These are phyloP conservation scores for Mesoclemmys tuberculata DNA, from an alignment of 2,113 vertebrate species.

Conservation along the genomic window DNA sequence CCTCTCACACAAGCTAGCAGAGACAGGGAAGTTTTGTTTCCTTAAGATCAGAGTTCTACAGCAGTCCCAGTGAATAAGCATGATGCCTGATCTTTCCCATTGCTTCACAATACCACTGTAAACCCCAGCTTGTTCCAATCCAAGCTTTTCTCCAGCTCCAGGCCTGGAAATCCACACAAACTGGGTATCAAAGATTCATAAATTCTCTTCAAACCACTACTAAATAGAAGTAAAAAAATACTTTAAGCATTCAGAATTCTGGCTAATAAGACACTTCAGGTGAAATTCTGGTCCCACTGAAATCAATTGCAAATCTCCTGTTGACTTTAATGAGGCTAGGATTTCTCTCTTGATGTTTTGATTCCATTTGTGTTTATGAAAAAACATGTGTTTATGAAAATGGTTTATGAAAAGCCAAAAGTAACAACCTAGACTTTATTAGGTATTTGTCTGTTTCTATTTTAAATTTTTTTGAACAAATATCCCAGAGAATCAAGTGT, in stretches of 20 bases:
- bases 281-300: constrained; percentile 10
- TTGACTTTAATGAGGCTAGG: constrained; percentile 10
- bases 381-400: not conserved
- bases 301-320: not conserved
- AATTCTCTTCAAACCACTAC: not conserved
- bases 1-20: constrained; percentile 21
- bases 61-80: constrained; percentile 51
- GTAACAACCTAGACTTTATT: constrained; percentile 42
- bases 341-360: not conserved
- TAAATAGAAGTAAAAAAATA: constrained; percentile 29
- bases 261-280: not conserved
- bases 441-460: constrained; percentile 54
- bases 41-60: constrained; percentile 52
- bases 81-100: constrained; percentile 56
- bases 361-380: not conserved
- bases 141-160: not conserved
- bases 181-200: not conserved
- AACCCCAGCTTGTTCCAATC: constrained; percentile 56
- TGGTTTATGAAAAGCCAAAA: not conserved
- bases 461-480: constrained; percentile 62
- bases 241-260: constrained; percentile 25
- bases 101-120: constrained; percentile 5
- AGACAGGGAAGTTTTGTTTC: constrained; percentile 40
- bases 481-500: constrained; percentile 54
- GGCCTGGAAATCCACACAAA: not conserved